Evolutionary conservation across 53 echinoderm and acorn worm genomes (phyloP).

Genomic region (Patiria pectinifera): DNA sequence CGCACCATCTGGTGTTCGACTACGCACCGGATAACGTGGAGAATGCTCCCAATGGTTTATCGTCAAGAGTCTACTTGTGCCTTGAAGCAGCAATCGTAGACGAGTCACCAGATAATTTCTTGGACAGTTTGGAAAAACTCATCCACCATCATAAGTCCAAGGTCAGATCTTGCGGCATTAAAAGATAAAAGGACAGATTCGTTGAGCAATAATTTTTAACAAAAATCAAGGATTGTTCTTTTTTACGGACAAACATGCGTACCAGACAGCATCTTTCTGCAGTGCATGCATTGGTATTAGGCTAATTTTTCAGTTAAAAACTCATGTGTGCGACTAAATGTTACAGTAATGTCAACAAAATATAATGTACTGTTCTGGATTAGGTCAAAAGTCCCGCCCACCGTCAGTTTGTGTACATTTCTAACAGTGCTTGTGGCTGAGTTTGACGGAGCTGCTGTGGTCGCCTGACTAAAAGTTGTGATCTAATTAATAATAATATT

Average conservation of each 20-base stretch:
- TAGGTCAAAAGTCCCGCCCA: too few relatives aligned
- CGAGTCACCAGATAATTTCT: slow-evolving; percentile 6
- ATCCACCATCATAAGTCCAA: slow-evolving; percentile 37
- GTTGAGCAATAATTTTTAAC: not conserved
- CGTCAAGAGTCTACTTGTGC: slow-evolving; percentile 9
- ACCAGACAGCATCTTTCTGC: too few relatives aligned
- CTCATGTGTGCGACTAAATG: not conserved
- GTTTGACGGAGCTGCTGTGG: too few relatives aligned
- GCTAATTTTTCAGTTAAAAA: not conserved
- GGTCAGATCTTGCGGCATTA: not conserved
- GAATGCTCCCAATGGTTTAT: slow-evolving; percentile 4
- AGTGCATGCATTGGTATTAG: too few relatives aligned
- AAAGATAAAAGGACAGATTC: not conserved
- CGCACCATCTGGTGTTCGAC: slow-evolving; percentile 64
- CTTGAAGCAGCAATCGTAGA: slow-evolving; percentile 24
- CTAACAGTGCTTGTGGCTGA: too few relatives aligned
- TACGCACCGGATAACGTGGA: slow-evolving; percentile 48
- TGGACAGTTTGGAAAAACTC: slow-evolving; percentile 58
- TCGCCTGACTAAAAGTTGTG: too few relatives aligned
- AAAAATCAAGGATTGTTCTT: not conserved
- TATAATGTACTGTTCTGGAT: not conserved
- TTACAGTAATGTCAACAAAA: too few relatives aligned
- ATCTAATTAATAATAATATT: too few relatives aligned
- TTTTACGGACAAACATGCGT: not conserved
- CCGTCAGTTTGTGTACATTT: too few relatives aligned